Conservation (phyloP, 1,140 invertebrate species). For the Magallana gigas region DNA sequence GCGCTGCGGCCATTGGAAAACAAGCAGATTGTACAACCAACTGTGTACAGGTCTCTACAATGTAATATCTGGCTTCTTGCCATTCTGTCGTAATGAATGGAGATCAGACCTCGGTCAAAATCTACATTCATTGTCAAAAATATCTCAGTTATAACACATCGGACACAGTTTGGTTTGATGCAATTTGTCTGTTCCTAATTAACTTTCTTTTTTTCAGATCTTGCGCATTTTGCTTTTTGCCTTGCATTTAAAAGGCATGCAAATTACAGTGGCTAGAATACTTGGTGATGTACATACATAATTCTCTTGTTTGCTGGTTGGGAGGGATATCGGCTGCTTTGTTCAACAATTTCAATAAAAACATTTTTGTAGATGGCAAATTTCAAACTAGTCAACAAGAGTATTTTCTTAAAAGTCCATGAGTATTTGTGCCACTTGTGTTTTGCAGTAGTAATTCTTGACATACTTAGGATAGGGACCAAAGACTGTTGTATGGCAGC, state of each 20-base stretch:
- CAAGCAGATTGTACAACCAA: conserved; percentile 41
- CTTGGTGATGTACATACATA: neutral
- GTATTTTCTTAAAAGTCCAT: neutral
- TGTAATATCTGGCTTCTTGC: neutral
- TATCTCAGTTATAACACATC: neutral
- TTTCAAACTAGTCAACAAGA: conserved; percentile 35
- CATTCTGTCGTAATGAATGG: neutral
- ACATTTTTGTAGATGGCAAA: too few species aligned
- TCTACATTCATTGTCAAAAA: conserved; percentile 18
- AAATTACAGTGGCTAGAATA: conserved; percentile 20
- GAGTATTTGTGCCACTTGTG: conserved; percentile 14
- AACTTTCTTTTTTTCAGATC: conserved; percentile 49
- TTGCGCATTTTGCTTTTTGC: conserved; percentile 42
- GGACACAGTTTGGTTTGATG: conserved; percentile 32
- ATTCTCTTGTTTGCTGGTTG: conserved; percentile 21
- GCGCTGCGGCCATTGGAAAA: conserved; percentile 44
- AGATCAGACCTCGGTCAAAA: neutral
- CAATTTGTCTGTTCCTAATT: conserved; percentile 46
- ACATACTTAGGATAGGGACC: conserved; percentile 48
- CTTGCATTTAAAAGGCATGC: conserved; percentile 43
- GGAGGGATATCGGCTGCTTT: neutral
- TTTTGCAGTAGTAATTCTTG: conserved; percentile 7
- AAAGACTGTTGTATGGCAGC: conserved; percentile 50
- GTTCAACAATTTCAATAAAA: too few species aligned
- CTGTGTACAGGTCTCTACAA: neutral